Base-by-base conservation (phyloP, 2,888 invertebrate genomes). In the Caenorhabditis sp. region DNA sequence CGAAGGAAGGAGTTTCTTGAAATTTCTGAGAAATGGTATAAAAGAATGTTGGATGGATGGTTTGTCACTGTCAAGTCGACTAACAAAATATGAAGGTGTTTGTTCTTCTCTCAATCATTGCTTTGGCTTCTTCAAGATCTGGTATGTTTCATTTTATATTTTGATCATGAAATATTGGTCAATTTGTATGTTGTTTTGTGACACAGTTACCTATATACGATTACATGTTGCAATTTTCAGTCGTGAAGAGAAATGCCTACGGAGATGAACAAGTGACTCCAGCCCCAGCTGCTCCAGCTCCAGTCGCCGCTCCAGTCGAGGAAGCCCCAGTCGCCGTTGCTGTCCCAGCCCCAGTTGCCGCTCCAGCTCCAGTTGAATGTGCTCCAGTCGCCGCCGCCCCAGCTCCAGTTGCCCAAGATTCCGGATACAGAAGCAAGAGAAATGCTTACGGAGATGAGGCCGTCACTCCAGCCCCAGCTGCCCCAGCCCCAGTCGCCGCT, bases 361-460 rank as follows among this genome's bases (percentile, higher is more conserved):
- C 19, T 57, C 61, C 55, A 55, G 55, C 66, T 37, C 54, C 53
- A 26, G 59, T 36, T n/a, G 43, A 53, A 19, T 17, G 36, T 14
- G 23, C 65, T 24, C 58, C 58, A 43, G 24, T 50, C 37, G 19
- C 58, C n/a, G 27, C 58, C 26, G 17, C 49, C 8, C 61, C 61
- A 50, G 57, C 57, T 26, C 69, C 65, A 62, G 64, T 27, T 24
- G 58, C 70, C 43, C 43, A 51, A 23, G 64, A 50, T 21, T 65
- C 66, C n/a, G 76, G 72, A 69, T 77, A 76, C 69, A 65, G 76
- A 51, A 60, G 62, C 71, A 76, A 78, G 66, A 72, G 78, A 58
- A 78, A 76, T 72, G 61, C 66, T 31, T 79, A 79, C 55, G 79
- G 79, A 70, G 79, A 79, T 37, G 79, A 79, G 51, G 64, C 69